Base-by-base conservation (phyloP, 2,113 vertebrate genomes). In the Xerus inauris region DNA sequence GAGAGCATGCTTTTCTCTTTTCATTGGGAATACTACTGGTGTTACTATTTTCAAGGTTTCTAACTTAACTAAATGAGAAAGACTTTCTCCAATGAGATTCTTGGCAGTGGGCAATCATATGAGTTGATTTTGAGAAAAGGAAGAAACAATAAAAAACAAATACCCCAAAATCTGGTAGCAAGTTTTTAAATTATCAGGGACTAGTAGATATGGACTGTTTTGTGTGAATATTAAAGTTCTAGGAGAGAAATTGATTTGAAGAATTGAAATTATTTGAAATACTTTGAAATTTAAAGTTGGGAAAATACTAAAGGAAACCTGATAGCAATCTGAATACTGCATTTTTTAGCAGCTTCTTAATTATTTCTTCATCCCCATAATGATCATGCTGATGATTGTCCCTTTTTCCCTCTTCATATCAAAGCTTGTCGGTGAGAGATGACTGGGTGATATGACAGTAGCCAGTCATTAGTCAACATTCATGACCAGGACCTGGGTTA, bases 111-210 rank as follows among this genome's bases (percentile, higher is more conserved):
- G n/a, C 14, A 80, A 72, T 93, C 19, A 87, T 76, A 57, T 77
- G 81, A 95, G 17, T 7, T 88, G 76, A 93, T 81, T 93, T 94
- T 94, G 49, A 91, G 57, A 87, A 92, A 95, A 95, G 2, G 1
- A 64, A 92, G 38, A 94, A 90, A 59, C 4, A 30, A 72, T 64
- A 62, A 89, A 86, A 11, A 62, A 77, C 35, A 84, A 92, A 67
- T 32, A 32, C 14, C 0, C 1, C 16, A 28, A 71, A 67, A 42
- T 89, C 24, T 59, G 73, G 54, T 40, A 84, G 28, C 24, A 81
- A 91, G 32, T 40, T 80, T 94, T 62, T 32, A 81, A 94, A 64
- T 94, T 57, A 89, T 59, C 8, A 62, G 20, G 0, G 38, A 45
- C 59, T 76, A 88, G 75, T 35, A 89, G 30, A 65, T 45, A 51